Conservation (phyloP, 1,140 invertebrate genomes). For the Planococcus citri region DNA sequence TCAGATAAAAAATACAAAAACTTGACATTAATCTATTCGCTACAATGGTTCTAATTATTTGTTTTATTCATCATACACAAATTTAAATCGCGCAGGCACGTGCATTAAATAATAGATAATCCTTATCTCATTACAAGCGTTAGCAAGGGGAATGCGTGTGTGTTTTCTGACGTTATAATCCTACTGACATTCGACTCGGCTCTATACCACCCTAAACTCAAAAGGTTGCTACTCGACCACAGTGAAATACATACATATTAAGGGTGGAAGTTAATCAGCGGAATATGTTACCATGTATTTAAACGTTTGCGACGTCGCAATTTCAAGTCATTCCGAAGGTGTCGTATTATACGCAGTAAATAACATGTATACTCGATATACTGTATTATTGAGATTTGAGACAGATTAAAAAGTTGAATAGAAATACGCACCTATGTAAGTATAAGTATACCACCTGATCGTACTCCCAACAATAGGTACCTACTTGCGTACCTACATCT, state of each 20-base stretch:
- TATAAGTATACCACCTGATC: no score
- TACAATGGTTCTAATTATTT: constrained; percentile 15
- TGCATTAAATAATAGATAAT: constrained; percentile 15
- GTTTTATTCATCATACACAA: constrained; percentile 17
- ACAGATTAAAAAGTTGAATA: no score
- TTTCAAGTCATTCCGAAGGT: no score
- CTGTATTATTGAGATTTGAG: no score
- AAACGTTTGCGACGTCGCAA: no score
- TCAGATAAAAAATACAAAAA: constrained; percentile 13
- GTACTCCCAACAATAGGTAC: no score
- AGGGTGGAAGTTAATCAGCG: no score
- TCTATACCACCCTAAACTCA: not conserved
- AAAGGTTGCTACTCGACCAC: not conserved
- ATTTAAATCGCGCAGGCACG: constrained; percentile 9
- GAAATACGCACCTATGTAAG: no score
- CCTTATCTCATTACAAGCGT: constrained; percentile 16
- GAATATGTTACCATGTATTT: no score
- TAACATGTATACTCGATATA: no score
- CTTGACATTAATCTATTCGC: constrained; percentile 8
- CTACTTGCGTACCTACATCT: no score
- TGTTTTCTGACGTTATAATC: constrained; percentile 15
- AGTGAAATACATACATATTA: not conserved
- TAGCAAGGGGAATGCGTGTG: not conserved
- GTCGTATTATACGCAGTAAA: no score
- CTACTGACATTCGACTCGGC: not conserved